A percentile compares a stretch with the other conserved stretches of the same genome.
Conservation (phyloP, 2,888 invertebrate species). For the Muschampia plurimacula region DNA sequence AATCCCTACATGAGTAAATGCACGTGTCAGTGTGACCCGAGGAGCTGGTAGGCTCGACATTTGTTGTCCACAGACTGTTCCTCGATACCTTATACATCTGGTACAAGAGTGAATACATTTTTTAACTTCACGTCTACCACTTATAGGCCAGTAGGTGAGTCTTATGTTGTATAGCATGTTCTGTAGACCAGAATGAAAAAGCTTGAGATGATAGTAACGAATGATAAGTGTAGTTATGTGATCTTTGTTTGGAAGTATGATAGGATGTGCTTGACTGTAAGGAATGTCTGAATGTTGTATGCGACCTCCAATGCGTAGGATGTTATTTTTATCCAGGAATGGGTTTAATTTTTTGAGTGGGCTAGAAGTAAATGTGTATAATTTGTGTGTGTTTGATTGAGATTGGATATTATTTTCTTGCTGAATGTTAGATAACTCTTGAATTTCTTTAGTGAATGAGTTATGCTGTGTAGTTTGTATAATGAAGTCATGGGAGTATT, state of each 20-base stretch:
- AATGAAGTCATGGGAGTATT: no score
- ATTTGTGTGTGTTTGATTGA: neutral
- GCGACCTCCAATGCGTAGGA: neutral
- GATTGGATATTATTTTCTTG: neutral
- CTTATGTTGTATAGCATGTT: neutral
- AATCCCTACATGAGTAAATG: no score
- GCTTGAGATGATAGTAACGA: neutral
- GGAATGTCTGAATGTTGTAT: neutral
- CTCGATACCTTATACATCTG: no score
- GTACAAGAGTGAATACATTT: no score
- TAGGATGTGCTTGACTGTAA: neutral
- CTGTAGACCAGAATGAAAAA: neutral
- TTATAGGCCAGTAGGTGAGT: neutral
- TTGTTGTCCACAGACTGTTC: no score
- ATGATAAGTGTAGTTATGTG: neutral
- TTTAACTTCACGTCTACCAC: no score
- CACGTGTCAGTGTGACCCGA: no score
- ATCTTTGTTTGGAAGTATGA: neutral
- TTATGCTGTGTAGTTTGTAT: neutral
- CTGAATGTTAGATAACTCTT: neutral
- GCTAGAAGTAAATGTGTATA: neutral
- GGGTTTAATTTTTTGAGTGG: neutral
- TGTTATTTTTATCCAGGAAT: neutral
- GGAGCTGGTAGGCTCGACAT: no score
- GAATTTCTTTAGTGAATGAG: neutral